Base-by-base conservation (phyloP, 1,140 invertebrate species). In the Drosophila kohkoa region DNA sequence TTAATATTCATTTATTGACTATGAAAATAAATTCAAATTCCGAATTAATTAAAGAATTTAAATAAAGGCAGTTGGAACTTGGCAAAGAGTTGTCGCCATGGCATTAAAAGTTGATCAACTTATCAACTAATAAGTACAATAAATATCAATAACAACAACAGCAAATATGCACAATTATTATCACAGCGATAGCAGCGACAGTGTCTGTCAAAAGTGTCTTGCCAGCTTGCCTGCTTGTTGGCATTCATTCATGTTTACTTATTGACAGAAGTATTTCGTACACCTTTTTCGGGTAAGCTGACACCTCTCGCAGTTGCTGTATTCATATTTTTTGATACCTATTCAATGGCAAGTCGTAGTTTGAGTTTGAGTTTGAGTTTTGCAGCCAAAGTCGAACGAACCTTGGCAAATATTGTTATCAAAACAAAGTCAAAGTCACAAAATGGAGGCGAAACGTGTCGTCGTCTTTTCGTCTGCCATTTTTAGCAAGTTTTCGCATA, bases 341-440 rank as follows among this genome's bases (percentile, higher is more conserved):
- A 10, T 38, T 38, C 32, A 35, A 35, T 35, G 5, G 32, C 32
- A 35, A 6, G 30, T 4, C 30, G 30, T 7, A 32, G 11, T 51
- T 51, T 67, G 6, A 58, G 30, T 65, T 55, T 45, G n/a, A 45
- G 25, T 51, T 64, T 52, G 15, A 64, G 38, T 65, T 55, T 65
- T 63, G 16, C 6, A 51, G 1, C 15, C 8, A 16, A 32, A 66
- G 63, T 73, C 54, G 70, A 43, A 49, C 35, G 70, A 43, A 35
- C 16, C 67, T 58, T 63, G n/a, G 48, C 73, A 71, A 75, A 75
- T 75, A 71, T 58, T 71, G 51, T 70, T 75, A 70, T 70, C 66
- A 70, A 48, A 75, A 75, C 72, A 75, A 67, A 58, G 35, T 43
- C 28, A 55, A 54, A 60, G 35, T 43, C 28, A 48, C 45, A 60